A percentile compares a stretch with the other conserved stretches of the same genome.
Evolutionary conservation across 1,140 invertebrate genomes (phyloP).

Genomic region (Cataglyphis hispanica): DNA sequence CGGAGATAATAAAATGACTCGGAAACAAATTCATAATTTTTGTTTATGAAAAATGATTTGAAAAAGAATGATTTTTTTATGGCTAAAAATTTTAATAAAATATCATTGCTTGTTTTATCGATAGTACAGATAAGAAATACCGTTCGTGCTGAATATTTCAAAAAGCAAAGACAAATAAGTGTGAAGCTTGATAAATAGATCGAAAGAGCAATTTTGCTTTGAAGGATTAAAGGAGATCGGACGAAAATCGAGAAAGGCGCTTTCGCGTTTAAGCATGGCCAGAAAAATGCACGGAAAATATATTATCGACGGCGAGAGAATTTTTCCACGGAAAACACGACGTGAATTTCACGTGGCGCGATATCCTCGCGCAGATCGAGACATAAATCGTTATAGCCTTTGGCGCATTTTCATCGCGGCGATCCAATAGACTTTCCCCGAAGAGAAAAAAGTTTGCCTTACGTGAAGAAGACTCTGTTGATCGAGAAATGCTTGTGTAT

Average conservation of each 20-base stretch:
- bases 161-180: constrained; percentile 28
- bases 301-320: not conserved
- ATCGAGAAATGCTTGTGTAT: constrained; percentile 12
- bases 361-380: not conserved
- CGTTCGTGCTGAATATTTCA: not conserved
- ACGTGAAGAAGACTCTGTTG: constrained; percentile 1
- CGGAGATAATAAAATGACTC: constrained; percentile 2
- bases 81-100: not conserved
- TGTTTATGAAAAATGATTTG: not conserved
- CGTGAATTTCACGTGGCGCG: constrained; percentile 29
- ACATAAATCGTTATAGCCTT: constrained; percentile 29
- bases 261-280: constrained; percentile 25
- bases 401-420: constrained; percentile 37
- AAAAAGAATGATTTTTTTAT: no score
- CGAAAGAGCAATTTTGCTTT: not conserved
- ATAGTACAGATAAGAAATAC: not conserved
- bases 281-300: constrained; percentile 14
- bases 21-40: not conserved
- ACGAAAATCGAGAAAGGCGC: not conserved
- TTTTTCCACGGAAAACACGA: constrained; percentile 25
- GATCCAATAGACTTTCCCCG: constrained; percentile 57
- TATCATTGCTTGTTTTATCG: not conserved
- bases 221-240: constrained; percentile 19
- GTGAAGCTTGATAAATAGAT: not conserved
- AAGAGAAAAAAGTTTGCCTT: constrained; percentile 58